phyloP scores from a whole-genome alignment of 2,888 invertebrate genomes.

The Epicampocera succincta region DNA sequence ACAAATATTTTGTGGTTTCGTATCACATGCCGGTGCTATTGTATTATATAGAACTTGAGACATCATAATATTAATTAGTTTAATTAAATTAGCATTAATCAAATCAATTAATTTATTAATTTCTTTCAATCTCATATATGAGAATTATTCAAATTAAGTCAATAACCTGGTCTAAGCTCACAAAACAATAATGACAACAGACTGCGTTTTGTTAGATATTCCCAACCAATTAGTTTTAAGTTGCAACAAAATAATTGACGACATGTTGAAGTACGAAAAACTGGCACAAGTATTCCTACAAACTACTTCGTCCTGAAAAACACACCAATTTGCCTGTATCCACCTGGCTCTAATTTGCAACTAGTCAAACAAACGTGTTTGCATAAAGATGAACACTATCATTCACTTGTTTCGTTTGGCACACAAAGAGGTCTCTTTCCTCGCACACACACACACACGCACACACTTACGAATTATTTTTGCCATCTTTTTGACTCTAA shows the following conservation, averaged over 20 bases:
- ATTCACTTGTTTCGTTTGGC: not conserved
- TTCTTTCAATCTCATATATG: too few relatives aligned
- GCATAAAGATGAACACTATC: not conserved
- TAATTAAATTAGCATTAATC: too few relatives aligned
- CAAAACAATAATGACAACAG: not conserved
- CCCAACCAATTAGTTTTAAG: conserved; percentile 56
- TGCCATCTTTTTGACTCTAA: not conserved
- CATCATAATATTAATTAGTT: too few relatives aligned
- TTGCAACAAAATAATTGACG: conserved; percentile 56
- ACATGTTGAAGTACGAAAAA: conserved; percentile 45
- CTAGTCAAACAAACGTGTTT: not conserved
- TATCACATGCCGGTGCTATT: too few relatives aligned
- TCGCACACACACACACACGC: not conserved
- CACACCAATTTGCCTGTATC: conserved; percentile 12
- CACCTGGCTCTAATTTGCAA: conserved; percentile 44
- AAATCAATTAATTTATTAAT: too few relatives aligned
- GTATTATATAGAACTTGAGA: too few relatives aligned
- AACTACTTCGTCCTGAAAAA: not conserved
- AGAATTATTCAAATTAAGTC: too few relatives aligned
- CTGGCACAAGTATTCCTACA: conserved; percentile 17
- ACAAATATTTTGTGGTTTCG: too few relatives aligned
- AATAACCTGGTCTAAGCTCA: too few relatives aligned
- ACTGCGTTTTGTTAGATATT: conserved; percentile 5
- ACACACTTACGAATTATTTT: not conserved
- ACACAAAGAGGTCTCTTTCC: not conserved